Percentiles rank a stretch among this genome's conserved stretches.
phyloP scores from a whole-genome alignment of 1,140 invertebrate species.

The Galendromus occidentalis region DNA sequence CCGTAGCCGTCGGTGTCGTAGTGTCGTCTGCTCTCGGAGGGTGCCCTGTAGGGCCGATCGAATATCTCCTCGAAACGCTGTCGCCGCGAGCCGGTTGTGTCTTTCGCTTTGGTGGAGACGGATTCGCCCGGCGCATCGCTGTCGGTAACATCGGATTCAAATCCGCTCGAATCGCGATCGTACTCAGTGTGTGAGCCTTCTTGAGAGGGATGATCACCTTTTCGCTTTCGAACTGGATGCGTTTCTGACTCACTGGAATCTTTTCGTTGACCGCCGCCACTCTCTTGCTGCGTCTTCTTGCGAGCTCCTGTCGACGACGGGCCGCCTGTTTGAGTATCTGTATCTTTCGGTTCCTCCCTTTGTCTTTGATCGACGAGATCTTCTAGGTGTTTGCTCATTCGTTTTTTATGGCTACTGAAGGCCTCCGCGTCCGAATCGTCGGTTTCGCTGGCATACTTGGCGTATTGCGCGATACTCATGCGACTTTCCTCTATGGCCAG shows the following conservation, averaged over 20 bases:
- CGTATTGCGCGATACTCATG: constrained; percentile 2
- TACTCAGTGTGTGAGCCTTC: background rate
- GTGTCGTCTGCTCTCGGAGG: background rate
- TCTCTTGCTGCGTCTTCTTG: background rate
- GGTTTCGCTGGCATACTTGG: background rate
- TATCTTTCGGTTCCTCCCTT: background rate
- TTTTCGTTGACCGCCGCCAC: constrained; percentile 19
- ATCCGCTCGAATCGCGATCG: constrained; percentile 1
- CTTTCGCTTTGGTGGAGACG: background rate
- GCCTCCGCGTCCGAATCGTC: constrained; percentile 5
- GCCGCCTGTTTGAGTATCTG: background rate
- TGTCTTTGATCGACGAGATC: background rate
- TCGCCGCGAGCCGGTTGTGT: background rate
- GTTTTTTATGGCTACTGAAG: background rate
- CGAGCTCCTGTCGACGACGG: background rate
- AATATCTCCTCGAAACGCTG: background rate
- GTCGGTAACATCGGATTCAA: constrained; percentile 4
- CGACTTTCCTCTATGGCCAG: background rate
- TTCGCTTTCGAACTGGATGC: constrained; percentile 13
- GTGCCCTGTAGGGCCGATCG: background rate
- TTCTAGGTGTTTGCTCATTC: constrained; percentile 8
- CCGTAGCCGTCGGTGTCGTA: constrained; percentile 7
- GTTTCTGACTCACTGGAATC: constrained; percentile 17
- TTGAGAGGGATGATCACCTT: background rate
- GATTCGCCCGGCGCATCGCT: background rate